These are phyloP conservation scores for Loxodonta africana DNA, from an alignment of 2,113 vertebrate genomes.

Conservation along the genomic window DNA sequence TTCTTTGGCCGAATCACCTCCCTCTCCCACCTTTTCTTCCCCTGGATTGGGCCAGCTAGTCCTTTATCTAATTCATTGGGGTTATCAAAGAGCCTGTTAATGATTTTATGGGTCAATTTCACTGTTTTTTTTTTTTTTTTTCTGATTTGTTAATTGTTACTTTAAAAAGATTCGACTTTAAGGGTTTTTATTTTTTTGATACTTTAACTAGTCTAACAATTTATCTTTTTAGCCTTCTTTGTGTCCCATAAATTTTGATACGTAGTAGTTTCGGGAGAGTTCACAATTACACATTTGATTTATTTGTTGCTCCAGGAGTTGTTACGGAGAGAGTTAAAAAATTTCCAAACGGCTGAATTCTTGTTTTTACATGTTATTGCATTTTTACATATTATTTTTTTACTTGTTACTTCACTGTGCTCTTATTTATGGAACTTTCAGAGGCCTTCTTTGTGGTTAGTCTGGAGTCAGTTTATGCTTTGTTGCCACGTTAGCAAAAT, in stretches of 20 bases:
- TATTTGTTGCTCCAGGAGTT: background rate
- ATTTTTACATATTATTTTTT: background rate
- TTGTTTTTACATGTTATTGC: fast-evolving
- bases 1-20: too few relatives aligned
- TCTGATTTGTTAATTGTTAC: background rate
- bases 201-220: background rate
- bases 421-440: fast-evolving
- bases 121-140: too few relatives aligned
- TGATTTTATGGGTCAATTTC: background rate
- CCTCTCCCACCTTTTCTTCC: background rate
- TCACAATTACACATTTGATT: background rate
- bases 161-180: background rate
- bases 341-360: background rate
- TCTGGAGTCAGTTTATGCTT: fast-evolving
- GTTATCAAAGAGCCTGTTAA: background rate
- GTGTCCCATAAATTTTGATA: background rate
- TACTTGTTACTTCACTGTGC: fast-evolving
- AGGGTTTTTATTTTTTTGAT: background rate
- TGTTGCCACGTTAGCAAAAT: background rate
- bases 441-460: background rate
- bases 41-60: background rate
- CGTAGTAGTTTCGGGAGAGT: background rate
- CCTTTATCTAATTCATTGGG: background rate
- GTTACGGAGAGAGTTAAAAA: background rate
- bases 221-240: background rate